phyloP scores from a whole-genome alignment of 2,888 invertebrate genomes.

The Cancer borealis region DNA sequence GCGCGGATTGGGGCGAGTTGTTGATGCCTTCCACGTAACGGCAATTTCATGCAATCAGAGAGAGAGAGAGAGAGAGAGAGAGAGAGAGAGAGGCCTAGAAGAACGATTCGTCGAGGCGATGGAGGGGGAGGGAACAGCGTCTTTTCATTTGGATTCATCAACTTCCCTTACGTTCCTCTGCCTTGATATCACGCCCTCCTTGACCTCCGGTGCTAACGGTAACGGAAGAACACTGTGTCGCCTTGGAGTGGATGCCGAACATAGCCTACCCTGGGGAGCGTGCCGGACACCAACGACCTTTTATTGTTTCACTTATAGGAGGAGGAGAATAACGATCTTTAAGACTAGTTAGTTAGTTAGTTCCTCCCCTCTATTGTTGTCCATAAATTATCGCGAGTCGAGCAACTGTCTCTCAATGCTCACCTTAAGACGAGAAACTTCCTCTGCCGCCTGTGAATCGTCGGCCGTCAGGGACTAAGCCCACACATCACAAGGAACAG shows the following conservation, averaged over 20 bases:
- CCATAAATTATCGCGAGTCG: neutral
- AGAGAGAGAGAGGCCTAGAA: neutral
- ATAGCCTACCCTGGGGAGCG: neutral
- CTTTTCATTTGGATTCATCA: neutral
- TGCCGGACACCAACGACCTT: neutral
- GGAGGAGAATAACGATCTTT: neutral
- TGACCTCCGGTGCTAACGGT: neutral
- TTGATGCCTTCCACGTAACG: neutral
- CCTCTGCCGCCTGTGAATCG: neutral
- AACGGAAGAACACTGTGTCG: neutral
- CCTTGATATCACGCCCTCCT: neutral
- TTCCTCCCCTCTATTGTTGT: neutral
- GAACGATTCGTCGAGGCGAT: neutral
- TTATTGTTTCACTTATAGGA: neutral
- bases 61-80: conserved; percentile 22
- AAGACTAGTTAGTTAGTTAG: neutral
- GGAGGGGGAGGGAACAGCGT: neutral
- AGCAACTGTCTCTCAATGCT: neutral
- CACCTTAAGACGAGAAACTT: neutral
- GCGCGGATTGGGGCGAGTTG: neutral
- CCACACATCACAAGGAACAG: conserved; percentile 1
- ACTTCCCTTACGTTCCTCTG: neutral
- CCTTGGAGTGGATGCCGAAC: neutral
- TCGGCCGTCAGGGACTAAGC: conserved; percentile 11
- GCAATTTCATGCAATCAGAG: neutral